Base-by-base conservation (phyloP, 2,888 invertebrate species). In the Cynaeus angustus region DNA sequence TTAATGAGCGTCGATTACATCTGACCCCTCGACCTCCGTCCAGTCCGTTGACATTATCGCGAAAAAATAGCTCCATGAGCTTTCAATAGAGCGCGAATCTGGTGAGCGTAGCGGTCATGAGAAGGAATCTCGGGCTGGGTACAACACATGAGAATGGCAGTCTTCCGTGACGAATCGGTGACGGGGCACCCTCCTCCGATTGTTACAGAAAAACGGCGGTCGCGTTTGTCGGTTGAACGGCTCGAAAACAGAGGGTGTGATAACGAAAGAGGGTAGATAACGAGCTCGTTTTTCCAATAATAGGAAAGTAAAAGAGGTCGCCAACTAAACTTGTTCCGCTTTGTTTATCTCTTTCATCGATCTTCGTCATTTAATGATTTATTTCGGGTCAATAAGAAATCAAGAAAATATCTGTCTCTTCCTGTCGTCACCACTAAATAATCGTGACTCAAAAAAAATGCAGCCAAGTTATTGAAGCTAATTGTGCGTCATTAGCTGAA, bases 21-120 rank as follows among this genome's bases (percentile, higher is more conserved):
- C 48, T 50, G 61, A 61, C 50, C 61, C 21, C 33, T 12, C 38
- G 61, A 61, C 61, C 61, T 61, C 7, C 14, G 48, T 48, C 46
- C 45, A 43, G 59, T 59, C 59, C 59, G 50, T 61, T 61, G 61
- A 61, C 61, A 61, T 48, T 61, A 56, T 21, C 21, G 21, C 21
- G 21, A 21, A 21, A 21, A 21, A 21, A 21, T 21, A 21, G 21
- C 4, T 21, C 21, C 21, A 21, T 21, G 21, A 21, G 21, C 21
- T 41, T 41, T 41, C 12, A 13, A 41, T 41, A 12, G n/a, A 6
- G 2, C 41, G 41, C 12, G n/a, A 12, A 41, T 41, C 41, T 41
- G 41, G 41, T n/a, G n/a, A 41, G 41, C 41, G 41, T 41, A 3
- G 41, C 13, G 41, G 41, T 12, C 41, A 41, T 13, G 37, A 37